These are phyloP conservation scores for Orestias chungarensis DNA, from an alignment of 2,797 vertebrate genomes.

Conservation along the genomic window DNA sequence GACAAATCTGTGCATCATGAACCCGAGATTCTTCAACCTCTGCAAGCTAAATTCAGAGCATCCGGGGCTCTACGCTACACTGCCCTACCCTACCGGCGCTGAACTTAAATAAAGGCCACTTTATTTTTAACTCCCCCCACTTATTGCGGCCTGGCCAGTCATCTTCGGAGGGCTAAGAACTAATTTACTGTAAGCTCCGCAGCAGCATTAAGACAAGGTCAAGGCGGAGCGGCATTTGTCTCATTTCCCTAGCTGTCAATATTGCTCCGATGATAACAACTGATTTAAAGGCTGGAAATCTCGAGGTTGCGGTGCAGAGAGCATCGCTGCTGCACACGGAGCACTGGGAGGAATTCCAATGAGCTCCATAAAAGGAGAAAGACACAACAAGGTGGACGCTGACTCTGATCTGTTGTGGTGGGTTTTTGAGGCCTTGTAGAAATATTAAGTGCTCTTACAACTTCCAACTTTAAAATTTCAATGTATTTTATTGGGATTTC, in stretches of 20 bases:
- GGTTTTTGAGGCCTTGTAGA: neutral
- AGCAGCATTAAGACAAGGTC: slow-evolving; percentile 54
- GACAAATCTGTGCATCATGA: slow-evolving; percentile 55
- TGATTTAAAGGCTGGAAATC: slow-evolving; percentile 19
- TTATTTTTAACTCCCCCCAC: slow-evolving; percentile 71
- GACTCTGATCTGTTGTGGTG: neutral
- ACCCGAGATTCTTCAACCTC: slow-evolving; percentile 21
- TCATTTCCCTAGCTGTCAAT: slow-evolving; percentile 13
- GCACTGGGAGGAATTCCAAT: neutral
- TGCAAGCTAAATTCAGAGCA: slow-evolving; percentile 21
- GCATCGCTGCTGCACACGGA: neutral
- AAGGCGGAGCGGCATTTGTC: slow-evolving; percentile 36
- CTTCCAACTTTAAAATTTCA: neutral
- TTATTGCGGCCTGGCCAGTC: slow-evolving; percentile 67
- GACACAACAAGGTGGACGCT: slow-evolving; percentile 7
- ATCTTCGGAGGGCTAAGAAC: slow-evolving; percentile 61
- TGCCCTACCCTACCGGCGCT: slow-evolving; percentile 20
- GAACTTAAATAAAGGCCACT: slow-evolving; percentile 56
- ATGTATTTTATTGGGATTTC: neutral
- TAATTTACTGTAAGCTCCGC: slow-evolving; percentile 57
- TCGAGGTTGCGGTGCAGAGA: neutral
- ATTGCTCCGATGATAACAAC: slow-evolving; percentile 16
- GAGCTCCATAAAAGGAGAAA: neutral
- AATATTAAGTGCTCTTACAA: neutral
- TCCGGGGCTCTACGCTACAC: slow-evolving; percentile 28